Percentiles rank a stretch among this genome's conserved stretches.
Conservation (phyloP, 1,140 invertebrate species). For the Nephila pilipes region DNA sequence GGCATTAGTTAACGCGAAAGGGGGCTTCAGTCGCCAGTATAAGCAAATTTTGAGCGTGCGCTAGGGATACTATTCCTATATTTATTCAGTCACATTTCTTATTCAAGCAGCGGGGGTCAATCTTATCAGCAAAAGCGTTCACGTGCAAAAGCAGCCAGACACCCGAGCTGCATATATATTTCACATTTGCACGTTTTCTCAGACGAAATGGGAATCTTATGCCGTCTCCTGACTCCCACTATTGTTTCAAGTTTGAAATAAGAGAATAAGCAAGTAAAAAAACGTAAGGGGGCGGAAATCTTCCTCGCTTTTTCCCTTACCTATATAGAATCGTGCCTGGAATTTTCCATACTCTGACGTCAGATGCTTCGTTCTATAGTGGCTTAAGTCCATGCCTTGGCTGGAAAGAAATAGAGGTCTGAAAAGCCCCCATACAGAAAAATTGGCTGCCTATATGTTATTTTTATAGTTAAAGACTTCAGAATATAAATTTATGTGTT, state of each 20-base stretch:
- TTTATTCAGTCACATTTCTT: slow-evolving; percentile 74
- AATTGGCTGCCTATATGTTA: too few species aligned
- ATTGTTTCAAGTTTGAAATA: slow-evolving; percentile 76
- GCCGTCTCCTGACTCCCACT: slow-evolving; percentile 54
- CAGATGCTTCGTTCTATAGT: background rate
- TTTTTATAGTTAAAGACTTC: too few species aligned
- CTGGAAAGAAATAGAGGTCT: background rate
- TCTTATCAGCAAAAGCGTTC: slow-evolving; percentile 73
- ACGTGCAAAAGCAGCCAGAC: slow-evolving; percentile 70
- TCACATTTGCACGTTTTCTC: slow-evolving; percentile 74
- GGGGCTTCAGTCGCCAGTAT: slow-evolving; percentile 5
- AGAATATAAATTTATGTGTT: too few species aligned
- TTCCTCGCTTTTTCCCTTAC: slow-evolving; percentile 49
- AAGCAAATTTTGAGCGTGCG: slow-evolving; percentile 58
- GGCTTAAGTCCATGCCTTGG: background rate
- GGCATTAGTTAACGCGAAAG: slow-evolving; percentile 7
- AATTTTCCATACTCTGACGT: slow-evolving; percentile 55
- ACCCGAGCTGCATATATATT: slow-evolving; percentile 72
- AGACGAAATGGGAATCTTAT: slow-evolving; percentile 70
- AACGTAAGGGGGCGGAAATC: slow-evolving; percentile 34
- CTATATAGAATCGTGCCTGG: slow-evolving; percentile 59
- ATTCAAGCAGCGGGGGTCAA: slow-evolving; percentile 74
- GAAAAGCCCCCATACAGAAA: background rate
- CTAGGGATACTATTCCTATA: slow-evolving; percentile 36
- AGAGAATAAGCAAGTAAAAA: slow-evolving; percentile 36